phyloP scores from a whole-genome alignment of 2,113 vertebrate genomes.

The Microtus ochrogaster region DNA sequence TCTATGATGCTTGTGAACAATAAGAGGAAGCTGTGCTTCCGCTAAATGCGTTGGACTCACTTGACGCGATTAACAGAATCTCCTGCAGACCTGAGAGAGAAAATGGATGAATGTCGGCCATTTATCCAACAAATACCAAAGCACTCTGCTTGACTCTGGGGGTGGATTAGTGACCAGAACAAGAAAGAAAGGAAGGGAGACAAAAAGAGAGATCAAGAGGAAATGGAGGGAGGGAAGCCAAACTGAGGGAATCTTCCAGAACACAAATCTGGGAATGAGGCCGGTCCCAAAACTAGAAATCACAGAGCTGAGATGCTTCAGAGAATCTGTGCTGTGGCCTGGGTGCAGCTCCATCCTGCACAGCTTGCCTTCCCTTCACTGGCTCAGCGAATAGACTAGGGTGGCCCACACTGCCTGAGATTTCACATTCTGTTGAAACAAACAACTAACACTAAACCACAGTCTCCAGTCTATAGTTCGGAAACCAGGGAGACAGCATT shows the following conservation, averaged over 20 bases:
- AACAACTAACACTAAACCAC: not conserved
- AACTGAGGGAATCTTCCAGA: not conserved
- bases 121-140: constrained; percentile 34
- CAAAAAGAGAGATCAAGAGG: not conserved
- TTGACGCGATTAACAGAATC: not conserved
- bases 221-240: not conserved
- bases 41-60: not conserved
- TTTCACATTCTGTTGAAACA: not conserved
- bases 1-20: not conserved
- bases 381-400: not conserved
- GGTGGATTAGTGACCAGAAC: not conserved
- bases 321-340: not conserved
- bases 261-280: not conserved
- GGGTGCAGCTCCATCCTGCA: not conserved
- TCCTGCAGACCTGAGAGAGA: not conserved
- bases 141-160: not conserved
- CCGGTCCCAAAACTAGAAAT: not conserved
- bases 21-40: constrained; percentile 2
- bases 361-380: not conserved
- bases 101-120: constrained; percentile 13
- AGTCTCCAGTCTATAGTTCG: not conserved
- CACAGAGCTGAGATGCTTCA: not conserved
- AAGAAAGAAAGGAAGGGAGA: not conserved
- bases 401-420: not conserved
- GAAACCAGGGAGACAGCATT: not conserved